Evolutionary conservation across 2,113 vertebrate genomes (phyloP), one percentile per base, ranked within the genome.

Genomic region (Calidris pugnax): DNA sequence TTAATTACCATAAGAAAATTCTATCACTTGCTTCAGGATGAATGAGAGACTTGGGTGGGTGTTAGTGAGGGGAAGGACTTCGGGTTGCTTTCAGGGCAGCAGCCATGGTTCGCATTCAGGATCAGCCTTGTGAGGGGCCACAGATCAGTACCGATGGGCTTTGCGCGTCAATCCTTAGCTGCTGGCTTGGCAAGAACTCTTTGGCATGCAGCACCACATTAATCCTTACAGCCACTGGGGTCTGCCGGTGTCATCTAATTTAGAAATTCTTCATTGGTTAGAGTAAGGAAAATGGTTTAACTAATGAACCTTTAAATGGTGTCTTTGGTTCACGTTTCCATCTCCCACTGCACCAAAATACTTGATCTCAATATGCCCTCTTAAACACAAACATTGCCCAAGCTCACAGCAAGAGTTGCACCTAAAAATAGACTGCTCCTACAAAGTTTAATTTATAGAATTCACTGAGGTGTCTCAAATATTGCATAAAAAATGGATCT

Each of bases 361-460:
- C 13, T n/a, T 13, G 3, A 60, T 41, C 9, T 67, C 48, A 47
- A n/a, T 1, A 72, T 0, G 5, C 4, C 3, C 5, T 35, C 35
- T 60, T 14, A 47, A 33, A 9, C 5, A 6, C 30, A 50, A 18
- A 12, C 32, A 33, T 3, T 1, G n/a, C 1, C 16, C 35, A 53
- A 39, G 51, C 50, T 59, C 81, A 26, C 21, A 12, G 21, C 8
- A 14, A 37, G 55, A 88, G 59, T 2, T n/a, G 7, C 37, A 27
- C 12, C 43, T 55, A 69, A 63, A 57, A 50, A 19, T 10, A 28
- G 5, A 7, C 12, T 55, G 15, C 17, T 12, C n/a, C 22, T 5
- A 8, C 3, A 5, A 1, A 1, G 20, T 28, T 24, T 21, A 4
- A 60, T 53, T 55, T 5, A 27, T 8, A 12, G 27, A 68, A 12